Base-by-base conservation (phyloP, 2,888 invertebrate species). In the Clivina fossor region DNA sequence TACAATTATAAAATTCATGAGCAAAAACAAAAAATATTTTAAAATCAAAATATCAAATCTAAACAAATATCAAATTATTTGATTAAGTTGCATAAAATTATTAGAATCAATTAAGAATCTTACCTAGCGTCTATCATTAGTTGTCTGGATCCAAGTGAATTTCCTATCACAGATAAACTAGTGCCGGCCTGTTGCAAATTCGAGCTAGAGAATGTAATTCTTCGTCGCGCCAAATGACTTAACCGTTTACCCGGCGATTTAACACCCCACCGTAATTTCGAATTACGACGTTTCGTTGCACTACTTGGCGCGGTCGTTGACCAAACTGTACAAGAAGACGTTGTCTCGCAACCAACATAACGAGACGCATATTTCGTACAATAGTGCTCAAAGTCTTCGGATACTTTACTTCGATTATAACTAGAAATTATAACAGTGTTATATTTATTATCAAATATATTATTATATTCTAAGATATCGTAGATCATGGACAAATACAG, bases 181-280 rank as follows among this genome's bases (percentile, higher is more conserved):
- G 58, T 66, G 1, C 71, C 71, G 13, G 71, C 68, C 1, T 70
- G 75, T 63, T 81, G 79, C 57, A 84, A 69, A 69, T 80, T 82
- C 0, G 86, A 85, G 38, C 84, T 88, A 51, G 87, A 88, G 71
- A 90, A 90, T 1, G 86, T 83, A 63, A 85, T 85, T 46, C 88
- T 77, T 4, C 90, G 77, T 51, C 84, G 81, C 1, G 90, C 89
- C 64, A 90, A 74, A 67, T 90, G 89, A 56, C 87, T 90, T 13
- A 90, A 71, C 4, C 90, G 78, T 57, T 86, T 81, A 0, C 89
- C 89, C 0, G 90, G 89, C 1, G 90, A 90, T 68, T 86, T 61
- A 68, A 73, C 71, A 70, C 69, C 65, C 78, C 80, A 68, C 26
- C 68, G 66, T 16, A 66, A 63, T 60, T 65, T 67, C 13, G 68